Conservation (phyloP, 2,888 invertebrate genomes). For the Corythucha ciliata region DNA sequence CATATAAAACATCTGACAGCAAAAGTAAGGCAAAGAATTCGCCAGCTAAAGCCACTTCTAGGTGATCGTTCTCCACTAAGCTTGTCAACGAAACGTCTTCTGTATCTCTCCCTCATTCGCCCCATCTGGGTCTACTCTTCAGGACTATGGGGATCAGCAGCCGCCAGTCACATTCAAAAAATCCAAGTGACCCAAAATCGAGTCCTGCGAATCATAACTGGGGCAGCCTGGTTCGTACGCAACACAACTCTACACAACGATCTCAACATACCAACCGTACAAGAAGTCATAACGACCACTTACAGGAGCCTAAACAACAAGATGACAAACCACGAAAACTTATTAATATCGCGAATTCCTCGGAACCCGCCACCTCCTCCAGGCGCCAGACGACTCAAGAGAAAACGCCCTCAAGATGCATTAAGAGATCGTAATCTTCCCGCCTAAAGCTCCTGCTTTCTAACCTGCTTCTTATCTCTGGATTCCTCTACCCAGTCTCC, state of each 20-base stretch:
- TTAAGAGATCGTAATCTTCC: too few species aligned
- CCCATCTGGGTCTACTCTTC: neutral
- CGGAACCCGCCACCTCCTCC: neutral
- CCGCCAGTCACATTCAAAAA: neutral
- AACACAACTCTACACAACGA: constrained; percentile 4
- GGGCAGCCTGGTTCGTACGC: neutral
- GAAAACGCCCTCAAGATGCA: too few species aligned
- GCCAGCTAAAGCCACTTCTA: constrained; percentile 1
- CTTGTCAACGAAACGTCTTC: neutral
- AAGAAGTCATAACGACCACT: neutral
- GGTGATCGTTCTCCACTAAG: neutral
- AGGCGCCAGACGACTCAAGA: neutral
- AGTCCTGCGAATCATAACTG: neutral
- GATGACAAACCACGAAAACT: neutral
- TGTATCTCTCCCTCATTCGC: constrained; percentile 1
- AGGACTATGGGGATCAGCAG: neutral
- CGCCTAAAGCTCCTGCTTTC: too few species aligned
- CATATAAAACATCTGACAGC: neutral
- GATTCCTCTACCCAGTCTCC: too few species aligned
- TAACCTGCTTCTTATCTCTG: too few species aligned
- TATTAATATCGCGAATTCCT: neutral
- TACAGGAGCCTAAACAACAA: neutral
- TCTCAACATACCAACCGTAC: neutral
- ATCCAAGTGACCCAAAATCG: constrained; percentile 2
- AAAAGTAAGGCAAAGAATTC: neutral